Base-by-base conservation (phyloP, 2,888 invertebrate species). In the Standfussiana lucernea region DNA sequence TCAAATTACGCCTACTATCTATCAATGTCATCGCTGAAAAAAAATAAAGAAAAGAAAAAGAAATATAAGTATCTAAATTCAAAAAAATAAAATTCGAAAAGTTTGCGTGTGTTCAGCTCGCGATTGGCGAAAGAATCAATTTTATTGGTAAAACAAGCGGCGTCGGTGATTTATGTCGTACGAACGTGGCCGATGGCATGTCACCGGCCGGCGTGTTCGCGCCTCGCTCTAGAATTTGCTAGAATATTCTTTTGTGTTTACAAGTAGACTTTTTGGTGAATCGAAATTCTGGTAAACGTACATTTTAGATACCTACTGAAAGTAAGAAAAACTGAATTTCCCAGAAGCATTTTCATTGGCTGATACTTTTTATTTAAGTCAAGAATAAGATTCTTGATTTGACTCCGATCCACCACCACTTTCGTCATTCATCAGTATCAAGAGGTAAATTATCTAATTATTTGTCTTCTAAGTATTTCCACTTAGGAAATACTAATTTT, bases 91-190 rank as follows among this genome's bases (percentile, higher is more conserved):
- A 86, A 84, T 79, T 86, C 66, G 28, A 79, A 87, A 78, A 88
- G 89, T 91, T 91, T 89, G 90, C 90, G 90, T 90, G 92, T 85
- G 91, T 88, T 80, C 88, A 84, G 85, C 83, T 89, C 90, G 91
- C 90, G 92, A 94, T 92, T 92, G 92, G 92, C 90, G 91, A 94
- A 95, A 94, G 94, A 95, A 95, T 96, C 95, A 95, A 95, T 96
- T 95, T 95, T 95, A 96, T 96, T 95, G 94, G 95, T 94, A 93
- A 96, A 96, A 96, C 96, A 96, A 95, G 93, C 94, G 90, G 93
- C 90, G 90, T 90, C 89, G 89, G 93, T 96, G 96, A 96, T 96
- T 96, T 96, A 96, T 95, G 94, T 90, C 91, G 91, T 91, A 90
- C 90, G 93, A 94, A 95, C 95, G 94, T 95, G 95, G 93, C 92